Percentiles rank a stretch among this genome's conserved stretches.
Conservation (phyloP, 2,113 vertebrate genomes). For the Rattus norvegicus region DNA sequence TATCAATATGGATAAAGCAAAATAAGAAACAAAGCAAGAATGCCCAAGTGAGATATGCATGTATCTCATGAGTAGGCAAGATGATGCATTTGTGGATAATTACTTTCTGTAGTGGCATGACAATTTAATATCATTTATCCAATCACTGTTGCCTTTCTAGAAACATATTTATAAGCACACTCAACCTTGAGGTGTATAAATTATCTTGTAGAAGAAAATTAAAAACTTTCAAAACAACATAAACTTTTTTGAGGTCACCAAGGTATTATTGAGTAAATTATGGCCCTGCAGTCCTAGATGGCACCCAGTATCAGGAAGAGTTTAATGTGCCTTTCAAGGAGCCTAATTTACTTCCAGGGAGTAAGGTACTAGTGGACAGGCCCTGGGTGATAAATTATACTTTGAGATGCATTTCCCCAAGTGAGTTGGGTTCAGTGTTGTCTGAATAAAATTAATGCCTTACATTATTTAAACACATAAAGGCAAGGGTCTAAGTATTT, state of each 20-base stretch:
- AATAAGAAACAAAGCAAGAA: conserved; percentile 55
- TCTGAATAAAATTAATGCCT: conserved; percentile 77
- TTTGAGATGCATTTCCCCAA: conserved; percentile 69
- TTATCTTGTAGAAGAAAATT: conserved; percentile 71
- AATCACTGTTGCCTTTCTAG: neutral
- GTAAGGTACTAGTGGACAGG: conserved; percentile 65
- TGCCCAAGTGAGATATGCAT: conserved; percentile 46
- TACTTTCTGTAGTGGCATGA: conserved; percentile 41
- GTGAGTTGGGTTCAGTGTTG: conserved; percentile 68
- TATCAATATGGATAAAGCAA: neutral
- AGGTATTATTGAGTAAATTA: conserved; percentile 71
- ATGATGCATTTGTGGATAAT: conserved; percentile 39
- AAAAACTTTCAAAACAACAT: conserved; percentile 72
- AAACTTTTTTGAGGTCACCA: conserved; percentile 73
- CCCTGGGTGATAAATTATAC: conserved; percentile 65
- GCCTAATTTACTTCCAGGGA: conserved; percentile 74
- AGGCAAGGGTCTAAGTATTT: conserved; percentile 69
- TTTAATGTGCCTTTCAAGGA: conserved; percentile 77
- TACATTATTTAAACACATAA: conserved; percentile 73
- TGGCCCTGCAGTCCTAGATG: conserved; percentile 49
- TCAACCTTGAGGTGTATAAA: conserved; percentile 58
- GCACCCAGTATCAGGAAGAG: conserved; percentile 64
- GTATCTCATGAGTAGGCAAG: neutral
- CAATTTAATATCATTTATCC: conserved; percentile 66
- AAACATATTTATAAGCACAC: conserved; percentile 72